A percentile compares a stretch with the other conserved stretches of the same genome.
Evolutionary conservation across 2,888 invertebrate species (phyloP).

Genomic region (Ophion ventricosus): DNA sequence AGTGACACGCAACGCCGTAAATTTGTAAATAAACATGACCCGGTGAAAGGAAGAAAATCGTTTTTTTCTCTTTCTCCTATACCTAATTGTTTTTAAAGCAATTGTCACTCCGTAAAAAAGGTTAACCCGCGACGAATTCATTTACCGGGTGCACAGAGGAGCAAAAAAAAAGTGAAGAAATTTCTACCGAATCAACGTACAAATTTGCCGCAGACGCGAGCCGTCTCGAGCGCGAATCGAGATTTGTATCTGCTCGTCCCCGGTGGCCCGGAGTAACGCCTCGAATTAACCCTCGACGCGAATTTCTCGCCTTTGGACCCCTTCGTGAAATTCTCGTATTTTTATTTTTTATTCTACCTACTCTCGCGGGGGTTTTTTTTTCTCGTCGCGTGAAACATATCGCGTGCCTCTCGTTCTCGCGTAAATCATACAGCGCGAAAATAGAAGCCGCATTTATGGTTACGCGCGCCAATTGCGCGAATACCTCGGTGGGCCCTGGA

Average conservation of each 20-base stretch:
- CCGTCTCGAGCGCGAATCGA: constrained; percentile 41
- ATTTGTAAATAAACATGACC: no score
- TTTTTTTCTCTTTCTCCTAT: background rate
- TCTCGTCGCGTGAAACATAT: constrained; percentile 47
- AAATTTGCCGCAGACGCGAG: constrained; percentile 11
- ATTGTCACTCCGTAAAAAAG: background rate
- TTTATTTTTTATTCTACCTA: constrained; percentile 4
- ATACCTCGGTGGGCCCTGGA: constrained; percentile 34
- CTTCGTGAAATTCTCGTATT: constrained; percentile 59
- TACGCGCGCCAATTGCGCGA: constrained; percentile 56
- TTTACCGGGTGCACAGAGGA: background rate
- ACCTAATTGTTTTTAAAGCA: background rate
- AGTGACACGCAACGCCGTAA: no score
- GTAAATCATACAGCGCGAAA: constrained; percentile 31
- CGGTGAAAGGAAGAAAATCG: no score
- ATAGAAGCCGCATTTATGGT: constrained; percentile 54
- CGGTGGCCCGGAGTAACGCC: constrained; percentile 59
- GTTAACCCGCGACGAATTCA: constrained; percentile 5
- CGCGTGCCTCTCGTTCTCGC: constrained; percentile 47
- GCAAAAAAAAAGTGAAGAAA: background rate
- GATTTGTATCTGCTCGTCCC: constrained; percentile 54
- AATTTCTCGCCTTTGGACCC: constrained; percentile 32
- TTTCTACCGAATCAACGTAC: background rate
- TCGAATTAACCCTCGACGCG: constrained; percentile 61
- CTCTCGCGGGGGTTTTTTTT: constrained; percentile 14